Evolutionary conservation across 2,888 invertebrate species (phyloP), one percentile per base, ranked within the genome.

Genomic region (Myopa tessellatipennis): DNA sequence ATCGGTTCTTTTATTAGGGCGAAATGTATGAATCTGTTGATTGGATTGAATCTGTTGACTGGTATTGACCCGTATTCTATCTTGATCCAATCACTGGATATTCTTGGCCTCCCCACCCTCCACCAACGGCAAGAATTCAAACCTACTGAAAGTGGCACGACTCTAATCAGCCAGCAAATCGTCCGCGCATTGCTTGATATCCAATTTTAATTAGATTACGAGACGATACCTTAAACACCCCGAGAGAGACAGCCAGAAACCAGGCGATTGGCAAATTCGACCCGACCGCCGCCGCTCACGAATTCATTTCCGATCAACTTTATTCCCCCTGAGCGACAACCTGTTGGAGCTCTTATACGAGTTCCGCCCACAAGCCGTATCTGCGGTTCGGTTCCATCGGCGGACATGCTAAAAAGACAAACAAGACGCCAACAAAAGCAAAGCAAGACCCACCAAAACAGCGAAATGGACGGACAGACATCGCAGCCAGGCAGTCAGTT

Each of bases 241-340:
- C 61, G 61, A 14, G 14, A 14, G 50, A 14, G 40, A 63, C 18
- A 34, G 16, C 5, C 34, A n/a, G 63, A 10, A 50, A 61, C 36
- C 40, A 45, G 67, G 52, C 74, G 55, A 74, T 74, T 74, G 74
- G 74, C 67, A 67, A 68, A 4, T 16, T 65, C 63, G 45, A 55
- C 55, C 38, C 67, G 55, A 58, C 55, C 73, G 40, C n/a, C 14
- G 61, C 61, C 26, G 40, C 50, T 74, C 72, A 72, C 72, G 72
- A 72, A 72, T 74, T 50, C 52, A 4, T 63, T 26, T 74, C 61
- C 67, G 65, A 36, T 65, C 55, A 18, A n/a, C 67, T 52, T 65
- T 38, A 50, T 76, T 73, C 79, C 83, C 85, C 85, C 85, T 83
- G 83, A 84, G 85, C 86, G 80, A 83, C 85, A 85, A 83, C 65